Conservation (phyloP, 2,888 invertebrate genomes). For the Alcis repandata region DNA sequence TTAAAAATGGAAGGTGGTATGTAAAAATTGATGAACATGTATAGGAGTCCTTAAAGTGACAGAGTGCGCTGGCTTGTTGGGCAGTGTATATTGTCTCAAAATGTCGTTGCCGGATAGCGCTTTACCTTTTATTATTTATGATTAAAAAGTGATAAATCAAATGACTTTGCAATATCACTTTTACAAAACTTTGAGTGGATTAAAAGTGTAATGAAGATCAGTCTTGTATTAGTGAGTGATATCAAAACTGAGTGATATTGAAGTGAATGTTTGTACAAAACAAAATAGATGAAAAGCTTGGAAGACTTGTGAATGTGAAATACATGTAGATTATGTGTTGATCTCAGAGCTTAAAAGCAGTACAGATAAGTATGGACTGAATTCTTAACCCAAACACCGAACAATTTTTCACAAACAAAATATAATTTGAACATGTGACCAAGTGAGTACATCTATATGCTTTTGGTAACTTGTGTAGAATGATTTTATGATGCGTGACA, state of each 20-base stretch:
- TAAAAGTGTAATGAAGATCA: conserved; percentile 29
- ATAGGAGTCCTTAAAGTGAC: conserved; percentile 87
- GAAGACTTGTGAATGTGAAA: conserved; percentile 23
- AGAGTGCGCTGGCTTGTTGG: conserved; percentile 85
- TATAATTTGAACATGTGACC: not conserved
- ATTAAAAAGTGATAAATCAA: conserved; percentile 85
- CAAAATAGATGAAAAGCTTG: conserved; percentile 15
- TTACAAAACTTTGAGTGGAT: conserved; percentile 55
- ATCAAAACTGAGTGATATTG: conserved; percentile 23
- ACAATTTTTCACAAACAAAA: not conserved
- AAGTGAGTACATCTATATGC: not conserved
- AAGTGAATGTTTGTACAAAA: conserved; percentile 7
- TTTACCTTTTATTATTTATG: conserved; percentile 78
- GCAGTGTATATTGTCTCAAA: conserved; percentile 86
- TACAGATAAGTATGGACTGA: conserved; percentile 30
- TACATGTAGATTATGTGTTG: conserved; percentile 19
- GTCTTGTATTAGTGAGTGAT: conserved; percentile 16
- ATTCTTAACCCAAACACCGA: not conserved
- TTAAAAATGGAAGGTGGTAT: conserved; percentile 87
- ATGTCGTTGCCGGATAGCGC: conserved; percentile 79
- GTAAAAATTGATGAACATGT: conserved; percentile 87
- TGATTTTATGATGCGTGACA: not conserved
- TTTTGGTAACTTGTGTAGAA: not conserved
- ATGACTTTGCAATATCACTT: conserved; percentile 80
- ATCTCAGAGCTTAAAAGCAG: conserved; percentile 2